Percentiles rank a stretch among this genome's conserved stretches.
Conservation (phyloP, 2,113 vertebrate species). For the Petrocephalus microphthalmus region DNA sequence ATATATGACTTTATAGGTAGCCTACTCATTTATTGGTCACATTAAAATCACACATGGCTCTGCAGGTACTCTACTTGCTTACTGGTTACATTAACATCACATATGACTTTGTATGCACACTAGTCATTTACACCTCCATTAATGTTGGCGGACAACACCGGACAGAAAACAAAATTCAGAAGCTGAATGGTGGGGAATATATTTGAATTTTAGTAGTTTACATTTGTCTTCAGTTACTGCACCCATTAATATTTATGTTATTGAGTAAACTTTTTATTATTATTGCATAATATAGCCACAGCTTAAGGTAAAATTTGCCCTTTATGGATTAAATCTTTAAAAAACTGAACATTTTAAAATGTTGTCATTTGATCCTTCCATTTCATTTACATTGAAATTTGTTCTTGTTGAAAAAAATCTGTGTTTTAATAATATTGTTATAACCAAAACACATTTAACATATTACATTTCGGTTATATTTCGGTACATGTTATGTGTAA, state of each 20-base stretch:
- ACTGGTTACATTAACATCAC: background rate
- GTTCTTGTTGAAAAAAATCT: background rate
- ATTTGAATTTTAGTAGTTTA: background rate
- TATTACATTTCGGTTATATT: background rate
- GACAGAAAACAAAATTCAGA: background rate
- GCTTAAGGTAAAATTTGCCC: background rate
- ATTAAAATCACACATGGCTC: too few species aligned
- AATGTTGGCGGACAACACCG: background rate
- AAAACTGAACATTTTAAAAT: background rate
- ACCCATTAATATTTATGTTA: background rate
- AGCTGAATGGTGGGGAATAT: background rate
- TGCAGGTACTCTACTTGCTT: too few species aligned
- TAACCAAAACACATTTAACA: background rate
- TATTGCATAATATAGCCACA: background rate
- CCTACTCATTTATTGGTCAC: background rate
- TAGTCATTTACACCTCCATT: background rate
- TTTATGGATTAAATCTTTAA: background rate
- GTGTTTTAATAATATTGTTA: conserved; percentile 6
- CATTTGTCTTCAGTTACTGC: background rate
- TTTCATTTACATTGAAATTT: background rate
- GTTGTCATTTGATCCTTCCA: conserved; percentile 2
- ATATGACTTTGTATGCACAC: conserved; percentile 32
- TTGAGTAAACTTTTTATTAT: background rate
- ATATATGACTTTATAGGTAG: conserved; percentile 39
- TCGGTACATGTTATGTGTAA: background rate